These are phyloP conservation scores for Carassius auratus DNA, from an alignment of 2,113 vertebrate species.

Conservation along the genomic window DNA sequence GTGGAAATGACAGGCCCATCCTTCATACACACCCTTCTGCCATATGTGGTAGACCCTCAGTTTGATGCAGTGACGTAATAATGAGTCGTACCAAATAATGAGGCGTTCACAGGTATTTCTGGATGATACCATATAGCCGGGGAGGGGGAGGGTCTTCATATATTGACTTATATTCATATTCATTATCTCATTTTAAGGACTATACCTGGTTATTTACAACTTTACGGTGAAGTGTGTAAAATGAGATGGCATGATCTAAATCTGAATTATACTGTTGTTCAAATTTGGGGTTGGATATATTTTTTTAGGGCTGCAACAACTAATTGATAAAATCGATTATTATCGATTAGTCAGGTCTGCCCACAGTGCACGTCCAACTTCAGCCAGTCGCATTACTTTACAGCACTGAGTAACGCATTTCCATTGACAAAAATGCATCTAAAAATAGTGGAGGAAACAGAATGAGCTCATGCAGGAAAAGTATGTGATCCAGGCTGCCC, in stretches of 20 bases:
- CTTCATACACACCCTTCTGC: background rate
- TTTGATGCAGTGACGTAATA: background rate
- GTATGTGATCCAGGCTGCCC: too few species aligned
- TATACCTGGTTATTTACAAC: constrained; percentile 13
- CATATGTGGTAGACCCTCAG: background rate
- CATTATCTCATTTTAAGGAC: constrained; percentile 31
- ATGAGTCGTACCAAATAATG: constrained; percentile 11
- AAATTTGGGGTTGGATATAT: background rate
- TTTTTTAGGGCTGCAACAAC: background rate
- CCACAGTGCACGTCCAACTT: too few species aligned
- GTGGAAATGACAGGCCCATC: constrained; percentile 2
- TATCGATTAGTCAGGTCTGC: too few species aligned
- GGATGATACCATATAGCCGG: background rate
- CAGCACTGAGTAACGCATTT: too few species aligned
- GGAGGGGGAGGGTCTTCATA: background rate
- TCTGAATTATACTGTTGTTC: background rate
- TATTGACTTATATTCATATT: background rate
- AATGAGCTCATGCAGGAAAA: too few species aligned
- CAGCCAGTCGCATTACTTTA: too few species aligned
- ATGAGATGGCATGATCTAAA: background rate
- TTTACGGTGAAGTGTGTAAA: constrained; percentile 5
- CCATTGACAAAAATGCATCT: too few species aligned
- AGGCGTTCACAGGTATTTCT: constrained; percentile 11
- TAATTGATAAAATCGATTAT: too few species aligned
- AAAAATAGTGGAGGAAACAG: too few species aligned